Evolutionary conservation across 2,797 vertebrate species (phyloP), one percentile per base, ranked within the genome.

Genomic region (Phoeniculus purpureus): DNA sequence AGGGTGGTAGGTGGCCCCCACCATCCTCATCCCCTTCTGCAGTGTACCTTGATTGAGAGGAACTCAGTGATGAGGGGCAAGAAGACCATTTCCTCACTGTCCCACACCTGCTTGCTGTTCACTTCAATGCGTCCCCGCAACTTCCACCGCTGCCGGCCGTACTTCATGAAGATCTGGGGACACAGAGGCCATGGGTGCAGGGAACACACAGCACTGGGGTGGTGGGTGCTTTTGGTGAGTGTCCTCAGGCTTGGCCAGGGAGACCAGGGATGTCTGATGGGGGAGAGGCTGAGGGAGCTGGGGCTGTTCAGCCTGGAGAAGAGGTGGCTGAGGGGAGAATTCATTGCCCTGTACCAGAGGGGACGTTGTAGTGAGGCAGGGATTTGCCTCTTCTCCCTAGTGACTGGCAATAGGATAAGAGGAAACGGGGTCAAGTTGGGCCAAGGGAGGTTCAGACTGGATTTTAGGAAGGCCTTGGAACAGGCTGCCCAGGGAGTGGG

Each of bases 21-120:
- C 34, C 22, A 13, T n/a, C 61, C 65, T 58, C 59, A 12, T 26
- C 26, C 34, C 18, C 37, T 66, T 56, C 75, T 77, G 48, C 50
- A 71, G 77, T n/a, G 19, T 97, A 99, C 99, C 98, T 99, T 99
- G 94, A 99, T 99, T 59, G 98, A 98, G 56, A 99, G 98, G 95
- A 99, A 99, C 85, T 99, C 99, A 0, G 98, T 99, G 96, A 99
- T 96, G 14, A 99, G 98, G 2, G 99, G 99, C 90, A 99, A 95
- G 93, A 99, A 99, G 77, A 99, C 96, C 95, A 98, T 99, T 56
- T 99, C 99, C 85, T 99, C 99, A 12, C 98, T 99, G 98, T 99
- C 99, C 99, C 99, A 99, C 96, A 99, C 98, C 94, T 99, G 99
- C 94, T 98, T 99, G 89, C 98, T 97, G 43, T 99, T 99, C 55